phyloP scores from a whole-genome alignment of 2,113 vertebrate species.

The Podarcis muralis region DNA sequence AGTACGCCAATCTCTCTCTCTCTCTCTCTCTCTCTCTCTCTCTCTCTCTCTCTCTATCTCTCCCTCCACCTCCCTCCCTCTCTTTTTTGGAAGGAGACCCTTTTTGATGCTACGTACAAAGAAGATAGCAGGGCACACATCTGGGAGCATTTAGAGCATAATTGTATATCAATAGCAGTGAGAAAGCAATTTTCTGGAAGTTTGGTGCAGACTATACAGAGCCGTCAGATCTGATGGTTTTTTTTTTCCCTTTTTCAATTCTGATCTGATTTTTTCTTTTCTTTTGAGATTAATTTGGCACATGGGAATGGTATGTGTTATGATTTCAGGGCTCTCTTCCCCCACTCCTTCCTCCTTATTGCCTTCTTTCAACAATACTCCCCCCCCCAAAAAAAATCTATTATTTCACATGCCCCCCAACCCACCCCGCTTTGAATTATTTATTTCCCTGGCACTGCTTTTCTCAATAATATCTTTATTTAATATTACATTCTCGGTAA shows the following conservation, averaged over 20 bases:
- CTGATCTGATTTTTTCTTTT: fast-evolving
- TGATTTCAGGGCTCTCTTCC: background rate
- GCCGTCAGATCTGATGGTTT: fast-evolving
- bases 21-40: background rate
- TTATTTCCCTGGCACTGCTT: background rate
- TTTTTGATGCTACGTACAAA: background rate
- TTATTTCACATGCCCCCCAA: background rate
- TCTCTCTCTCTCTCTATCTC: no score
- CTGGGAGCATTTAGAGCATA: constrained; percentile 21
- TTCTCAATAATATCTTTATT: background rate
- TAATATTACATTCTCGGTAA: background rate
- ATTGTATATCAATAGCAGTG: constrained; percentile 50
- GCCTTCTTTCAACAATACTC: no score
- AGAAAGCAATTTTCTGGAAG: background rate
- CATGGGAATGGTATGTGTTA: background rate
- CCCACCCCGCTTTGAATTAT: background rate
- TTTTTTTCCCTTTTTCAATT: no score
- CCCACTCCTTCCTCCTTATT: background rate
- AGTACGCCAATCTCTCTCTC: no score
- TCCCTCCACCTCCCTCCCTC: background rate
- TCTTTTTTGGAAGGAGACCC: background rate
- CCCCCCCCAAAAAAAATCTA: background rate
- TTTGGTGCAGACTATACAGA: constrained; percentile 11
- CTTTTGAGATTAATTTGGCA: background rate
- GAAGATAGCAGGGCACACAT: constrained; percentile 27